A percentile compares a stretch with the other conserved stretches of the same genome.
These are phyloP conservation scores for Ceratina australensis DNA, from an alignment of 1,140 invertebrate genomes.

Conservation along the genomic window DNA sequence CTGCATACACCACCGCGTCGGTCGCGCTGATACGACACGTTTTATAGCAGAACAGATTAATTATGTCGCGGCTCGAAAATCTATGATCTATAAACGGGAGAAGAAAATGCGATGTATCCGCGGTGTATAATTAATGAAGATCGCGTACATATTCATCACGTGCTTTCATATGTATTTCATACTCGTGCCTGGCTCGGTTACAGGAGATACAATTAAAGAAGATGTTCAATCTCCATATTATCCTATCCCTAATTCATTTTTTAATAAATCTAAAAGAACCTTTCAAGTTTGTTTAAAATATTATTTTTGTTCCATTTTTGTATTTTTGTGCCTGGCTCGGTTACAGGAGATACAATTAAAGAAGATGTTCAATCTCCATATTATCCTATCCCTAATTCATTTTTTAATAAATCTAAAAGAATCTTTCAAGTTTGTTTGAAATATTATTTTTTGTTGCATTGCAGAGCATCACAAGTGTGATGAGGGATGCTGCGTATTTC, in stretches of 20 bases:
- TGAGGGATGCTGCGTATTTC: conserved; percentile 82
- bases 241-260: too few relatives aligned
- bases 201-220: too few relatives aligned
- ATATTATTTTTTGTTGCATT: conserved; percentile 39
- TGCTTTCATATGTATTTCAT: neutral
- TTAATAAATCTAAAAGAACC: neutral
- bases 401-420: neutral
- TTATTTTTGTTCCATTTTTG: neutral
- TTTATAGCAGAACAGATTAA: conserved; percentile 4
- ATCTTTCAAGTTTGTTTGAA: neutral
- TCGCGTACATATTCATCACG: neutral
- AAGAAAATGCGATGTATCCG: neutral
- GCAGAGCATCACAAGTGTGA: conserved; percentile 89
- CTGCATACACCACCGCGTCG: too few relatives aligned
- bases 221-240: too few relatives aligned
- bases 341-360: neutral
- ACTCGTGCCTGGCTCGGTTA: neutral
- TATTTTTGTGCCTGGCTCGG: neutral
- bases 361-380: too few relatives aligned
- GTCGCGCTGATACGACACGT: neutral
- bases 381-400: too few relatives aligned
- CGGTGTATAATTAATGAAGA: neutral
- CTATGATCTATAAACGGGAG: neutral
- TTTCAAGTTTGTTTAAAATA: neutral
- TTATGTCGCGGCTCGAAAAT: neutral